Base-by-base conservation (phyloP, 2,888 invertebrate species). In the Ryuthela nishihirai region DNA sequence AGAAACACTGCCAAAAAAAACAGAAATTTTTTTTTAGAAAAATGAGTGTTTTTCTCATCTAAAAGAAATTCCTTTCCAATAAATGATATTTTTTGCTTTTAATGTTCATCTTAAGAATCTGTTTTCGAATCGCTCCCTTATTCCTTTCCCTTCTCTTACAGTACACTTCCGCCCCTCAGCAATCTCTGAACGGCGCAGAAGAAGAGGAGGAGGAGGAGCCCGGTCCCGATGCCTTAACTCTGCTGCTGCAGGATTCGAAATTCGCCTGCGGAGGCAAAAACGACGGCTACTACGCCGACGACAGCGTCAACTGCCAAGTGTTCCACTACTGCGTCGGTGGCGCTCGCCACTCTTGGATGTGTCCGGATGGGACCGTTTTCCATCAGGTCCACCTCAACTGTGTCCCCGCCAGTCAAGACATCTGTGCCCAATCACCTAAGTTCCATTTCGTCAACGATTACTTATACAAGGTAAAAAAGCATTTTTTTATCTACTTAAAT, bases 401-500 rank as follows among this genome's bases (percentile, higher is more conserved):
- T 76, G 91, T 92, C 87, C 91, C 91, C 3, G 89, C 90, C 4
- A 85, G 85, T 23, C 85, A 85, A 55, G 92, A 92, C 70, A 89
- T 85, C 70, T 93, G 92, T 77, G 84, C 87, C 69, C 87, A 87
- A 74, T 91, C 91, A 0, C 84, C 88, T 6, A 87, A 89, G 71
- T 92, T 85, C 74, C 90, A 91, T 74, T 89, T 92, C 72, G 90
- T 93, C 66, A 93, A 93, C 74, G 92, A 92, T 66, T 92, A 89
- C 74, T 79, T 93, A 21, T 92, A 93, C 80, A 85, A 88, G 70
- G 89, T 91, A 2, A 61, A 32, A 47, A 3, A 4, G 7, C 2
- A 12, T 42, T 26, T 9, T 26, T 43, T 6, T n/a, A n/a, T n/a
- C n/a, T n/a, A n/a, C n/a, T n/a, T n/a, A n/a, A n/a, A n/a, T n/a